Evolutionary conservation across 2,797 vertebrate species (phyloP).

Genomic region (Tragelaphus eurycerus): DNA sequence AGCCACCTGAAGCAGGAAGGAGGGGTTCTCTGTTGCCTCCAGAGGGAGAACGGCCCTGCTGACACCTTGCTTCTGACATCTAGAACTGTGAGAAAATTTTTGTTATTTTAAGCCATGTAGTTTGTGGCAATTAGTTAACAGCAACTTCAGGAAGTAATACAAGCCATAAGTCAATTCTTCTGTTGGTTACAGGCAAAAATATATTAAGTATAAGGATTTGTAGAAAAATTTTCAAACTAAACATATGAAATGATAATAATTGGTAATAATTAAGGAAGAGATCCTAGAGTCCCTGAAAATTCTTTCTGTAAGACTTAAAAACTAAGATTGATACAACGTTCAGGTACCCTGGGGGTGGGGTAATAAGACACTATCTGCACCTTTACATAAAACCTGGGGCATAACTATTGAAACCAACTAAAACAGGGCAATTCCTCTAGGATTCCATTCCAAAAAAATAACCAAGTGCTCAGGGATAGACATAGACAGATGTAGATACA

Average conservation of each 20-base stretch:
- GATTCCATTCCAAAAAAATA: background rate
- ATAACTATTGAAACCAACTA: background rate
- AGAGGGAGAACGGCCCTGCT: background rate
- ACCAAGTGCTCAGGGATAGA: background rate
- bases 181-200: background rate
- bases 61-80: background rate
- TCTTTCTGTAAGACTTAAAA: background rate
- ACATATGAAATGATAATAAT: background rate
- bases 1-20: background rate
- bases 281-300: background rate
- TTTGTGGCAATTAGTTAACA: background rate
- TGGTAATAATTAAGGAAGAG: background rate
- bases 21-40: background rate
- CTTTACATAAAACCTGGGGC: background rate
- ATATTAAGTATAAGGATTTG: background rate
- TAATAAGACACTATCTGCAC: background rate
- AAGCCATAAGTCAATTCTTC: background rate
- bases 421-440: background rate
- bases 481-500: background rate
- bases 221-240: background rate
- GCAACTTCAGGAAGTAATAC: background rate
- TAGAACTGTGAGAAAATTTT: background rate
- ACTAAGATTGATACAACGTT: background rate
- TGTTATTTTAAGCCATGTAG: background rate
- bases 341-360: background rate